A percentile compares a stretch with the other conserved stretches of the same genome.
These are phyloP conservation scores for Peromyscus melanophrys DNA, from an alignment of 2,797 vertebrate genomes.

Conservation along the genomic window DNA sequence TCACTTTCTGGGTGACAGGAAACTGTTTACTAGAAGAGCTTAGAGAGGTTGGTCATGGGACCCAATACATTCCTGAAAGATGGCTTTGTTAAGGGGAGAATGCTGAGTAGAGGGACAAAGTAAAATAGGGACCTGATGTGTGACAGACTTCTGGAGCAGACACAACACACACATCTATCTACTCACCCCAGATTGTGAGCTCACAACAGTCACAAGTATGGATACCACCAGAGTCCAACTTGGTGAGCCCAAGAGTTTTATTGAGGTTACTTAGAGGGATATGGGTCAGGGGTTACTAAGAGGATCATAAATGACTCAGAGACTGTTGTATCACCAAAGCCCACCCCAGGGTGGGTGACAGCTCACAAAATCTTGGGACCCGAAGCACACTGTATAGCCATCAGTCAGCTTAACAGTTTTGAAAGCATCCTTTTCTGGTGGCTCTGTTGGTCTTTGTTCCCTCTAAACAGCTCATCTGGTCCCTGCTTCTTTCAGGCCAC, in stretches of 20 bases:
- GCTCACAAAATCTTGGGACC: neutral
- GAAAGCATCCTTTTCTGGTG: too few relatives aligned
- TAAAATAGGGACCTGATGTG: too few relatives aligned
- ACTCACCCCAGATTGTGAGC: neutral
- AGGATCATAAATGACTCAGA: neutral
- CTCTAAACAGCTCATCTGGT: neutral
- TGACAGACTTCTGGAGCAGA: neutral
- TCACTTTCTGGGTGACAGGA: neutral
- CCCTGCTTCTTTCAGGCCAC: neutral
- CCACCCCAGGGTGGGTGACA: neutral
- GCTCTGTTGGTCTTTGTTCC: neutral
- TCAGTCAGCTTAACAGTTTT: neutral
- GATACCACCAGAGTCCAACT: neutral
- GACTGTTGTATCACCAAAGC: neutral
- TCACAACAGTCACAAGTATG: neutral
- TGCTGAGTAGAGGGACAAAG: too few relatives aligned
- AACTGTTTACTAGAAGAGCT: neutral
- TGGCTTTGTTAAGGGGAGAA: neutral
- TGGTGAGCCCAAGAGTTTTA: neutral
- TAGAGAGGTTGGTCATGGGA: neutral
- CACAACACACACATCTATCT: neutral
- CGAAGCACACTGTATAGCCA: neutral
- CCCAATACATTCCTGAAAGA: neutral
- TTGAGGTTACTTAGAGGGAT: neutral
- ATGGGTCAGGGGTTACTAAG: neutral